A percentile compares a stretch with the other conserved stretches of the same genome.
These are phyloP conservation scores for Pseudobourletiella spinata DNA, from an alignment of 1,140 invertebrate species.

Conservation along the genomic window DNA sequence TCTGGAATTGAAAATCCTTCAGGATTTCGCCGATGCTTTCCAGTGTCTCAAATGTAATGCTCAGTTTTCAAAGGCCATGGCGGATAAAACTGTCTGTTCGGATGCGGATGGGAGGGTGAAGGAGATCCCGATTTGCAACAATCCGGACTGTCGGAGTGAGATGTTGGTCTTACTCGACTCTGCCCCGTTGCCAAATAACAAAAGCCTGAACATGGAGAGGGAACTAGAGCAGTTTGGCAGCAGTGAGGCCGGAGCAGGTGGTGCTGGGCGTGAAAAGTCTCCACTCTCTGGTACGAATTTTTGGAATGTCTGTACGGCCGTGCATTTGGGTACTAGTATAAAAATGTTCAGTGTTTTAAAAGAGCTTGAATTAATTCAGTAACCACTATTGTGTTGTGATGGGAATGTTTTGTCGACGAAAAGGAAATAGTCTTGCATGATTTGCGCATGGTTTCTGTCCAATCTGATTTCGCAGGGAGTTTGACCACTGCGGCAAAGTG, in stretches of 20 bases:
- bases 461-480: no score
- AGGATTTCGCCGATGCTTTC: slow-evolving; percentile 31
- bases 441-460: no score
- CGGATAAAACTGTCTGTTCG: slow-evolving; percentile 16
- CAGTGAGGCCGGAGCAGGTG: no score
- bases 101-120: slow-evolving; percentile 13
- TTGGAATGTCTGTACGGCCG: neutral
- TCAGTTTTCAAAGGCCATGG: slow-evolving; percentile 26
- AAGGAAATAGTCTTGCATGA: no score
- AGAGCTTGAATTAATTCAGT: no score
- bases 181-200: slow-evolving; percentile 30
- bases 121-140: slow-evolving; percentile 28
- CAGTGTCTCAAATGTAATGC: slow-evolving; percentile 28
- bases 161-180: slow-evolving; percentile 20
- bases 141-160: slow-evolving; percentile 23
- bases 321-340: no score
- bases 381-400: no score
- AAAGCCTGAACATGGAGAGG: slow-evolving; percentile 18
- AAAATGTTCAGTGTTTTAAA: no score
- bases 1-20: slow-evolving; percentile 17
- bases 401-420: no score
- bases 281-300: slow-evolving; percentile 19
- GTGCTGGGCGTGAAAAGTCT: no score
- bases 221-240: neutral
- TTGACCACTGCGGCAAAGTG: neutral